phyloP scores from a whole-genome alignment of 2,113 vertebrate species.

The Origma solitaria region DNA sequence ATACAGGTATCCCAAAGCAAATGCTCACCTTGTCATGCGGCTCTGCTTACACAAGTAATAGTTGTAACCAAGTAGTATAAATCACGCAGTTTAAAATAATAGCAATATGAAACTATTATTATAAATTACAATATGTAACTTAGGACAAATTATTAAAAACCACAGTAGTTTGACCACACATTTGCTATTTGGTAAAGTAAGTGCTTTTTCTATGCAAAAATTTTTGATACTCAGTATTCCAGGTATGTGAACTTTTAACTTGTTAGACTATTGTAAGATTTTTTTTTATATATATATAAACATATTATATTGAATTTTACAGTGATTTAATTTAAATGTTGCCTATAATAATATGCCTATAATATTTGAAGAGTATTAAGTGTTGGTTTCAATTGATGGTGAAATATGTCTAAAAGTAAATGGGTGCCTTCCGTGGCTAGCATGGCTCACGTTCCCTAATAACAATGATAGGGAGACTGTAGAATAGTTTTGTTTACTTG shows the following conservation, averaged over 20 bases:
- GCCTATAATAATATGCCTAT: constrained; percentile 19
- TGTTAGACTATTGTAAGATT: constrained; percentile 63
- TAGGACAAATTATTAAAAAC: constrained; percentile 28
- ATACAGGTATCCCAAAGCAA: not conserved
- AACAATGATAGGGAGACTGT: not conserved
- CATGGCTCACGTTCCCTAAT: not conserved
- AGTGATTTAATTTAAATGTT: constrained; percentile 75
- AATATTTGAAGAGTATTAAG: not conserved
- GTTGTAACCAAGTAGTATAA: not conserved
- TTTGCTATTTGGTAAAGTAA: constrained; percentile 39
- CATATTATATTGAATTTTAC: constrained; percentile 47
- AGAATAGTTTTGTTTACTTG: not conserved
- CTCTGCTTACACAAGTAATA: not conserved
- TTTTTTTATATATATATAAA: not conserved
- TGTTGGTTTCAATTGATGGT: not conserved
- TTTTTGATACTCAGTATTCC: constrained; percentile 62
- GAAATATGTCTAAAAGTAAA: not conserved
- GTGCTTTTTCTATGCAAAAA: constrained; percentile 42
- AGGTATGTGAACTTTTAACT: constrained; percentile 73
- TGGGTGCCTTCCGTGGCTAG: not conserved
- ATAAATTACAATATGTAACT: constrained; percentile 17
- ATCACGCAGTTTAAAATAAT: not conserved
- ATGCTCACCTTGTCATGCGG: not conserved
- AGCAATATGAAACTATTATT: not conserved
- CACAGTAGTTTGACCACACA: constrained; percentile 25